Conservation (phyloP, 2,113 vertebrate genomes). For the Brachyhypopomus occidentalis region DNA sequence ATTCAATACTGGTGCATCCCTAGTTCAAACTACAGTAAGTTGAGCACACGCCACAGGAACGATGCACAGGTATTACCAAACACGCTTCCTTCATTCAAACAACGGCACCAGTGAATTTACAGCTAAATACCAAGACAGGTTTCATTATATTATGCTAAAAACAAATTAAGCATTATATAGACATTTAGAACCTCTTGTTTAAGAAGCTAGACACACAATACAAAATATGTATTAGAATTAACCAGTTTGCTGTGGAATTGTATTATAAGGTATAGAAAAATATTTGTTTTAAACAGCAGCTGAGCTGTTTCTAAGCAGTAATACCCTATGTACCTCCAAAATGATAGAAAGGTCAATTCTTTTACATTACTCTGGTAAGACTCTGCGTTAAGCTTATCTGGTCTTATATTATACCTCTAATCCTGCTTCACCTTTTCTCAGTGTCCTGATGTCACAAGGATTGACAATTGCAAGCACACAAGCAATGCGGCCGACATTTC, state of each 20-base stretch:
- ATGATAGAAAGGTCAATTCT: conserved; percentile 43
- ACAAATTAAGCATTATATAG: background rate
- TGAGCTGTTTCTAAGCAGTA: conserved; percentile 12
- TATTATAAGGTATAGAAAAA: background rate
- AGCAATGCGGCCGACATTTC: background rate
- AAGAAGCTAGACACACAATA: background rate
- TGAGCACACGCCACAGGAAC: background rate
- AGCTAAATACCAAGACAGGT: conserved; percentile 12
- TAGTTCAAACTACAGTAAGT: conserved; percentile 27
- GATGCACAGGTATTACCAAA: conserved; percentile 9
- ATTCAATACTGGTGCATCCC: too few relatives aligned
- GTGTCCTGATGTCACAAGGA: conserved; percentile 36
- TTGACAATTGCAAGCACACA: background rate
- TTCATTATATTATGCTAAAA: background rate
- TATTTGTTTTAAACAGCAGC: background rate
- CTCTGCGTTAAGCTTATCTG: conserved; percentile 47
- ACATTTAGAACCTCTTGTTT: too few relatives aligned
- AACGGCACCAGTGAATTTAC: background rate
- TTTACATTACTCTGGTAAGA: conserved; percentile 50
- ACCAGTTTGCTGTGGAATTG: background rate
- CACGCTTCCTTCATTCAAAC: background rate
- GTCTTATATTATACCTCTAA: conserved; percentile 49
- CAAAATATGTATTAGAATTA: background rate
- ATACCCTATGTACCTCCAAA: conserved; percentile 10
- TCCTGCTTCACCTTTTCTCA: conserved; percentile 52